These are phyloP conservation scores for Therioaphis trifolii DNA, from an alignment of 2,888 invertebrate genomes.

Conservation along the genomic window DNA sequence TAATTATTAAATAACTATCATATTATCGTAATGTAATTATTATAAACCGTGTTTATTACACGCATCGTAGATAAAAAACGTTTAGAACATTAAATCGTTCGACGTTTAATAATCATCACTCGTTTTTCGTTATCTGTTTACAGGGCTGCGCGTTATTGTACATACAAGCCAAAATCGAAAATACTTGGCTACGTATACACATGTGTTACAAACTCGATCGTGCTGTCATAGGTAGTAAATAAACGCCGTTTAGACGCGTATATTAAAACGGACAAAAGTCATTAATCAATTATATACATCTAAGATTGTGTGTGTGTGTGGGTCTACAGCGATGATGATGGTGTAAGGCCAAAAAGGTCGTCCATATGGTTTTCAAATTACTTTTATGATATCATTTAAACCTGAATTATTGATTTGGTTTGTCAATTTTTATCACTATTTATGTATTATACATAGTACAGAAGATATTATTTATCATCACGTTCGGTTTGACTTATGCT, in stretches of 20 bases:
- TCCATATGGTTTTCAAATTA: background rate
- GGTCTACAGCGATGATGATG: too few species aligned
- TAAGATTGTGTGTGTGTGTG: too few species aligned
- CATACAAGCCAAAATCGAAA: background rate
- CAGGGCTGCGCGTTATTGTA: background rate
- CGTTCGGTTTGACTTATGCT: too few species aligned
- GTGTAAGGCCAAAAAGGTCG: conserved; percentile 34
- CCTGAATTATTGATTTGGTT: background rate
- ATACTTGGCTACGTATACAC: background rate
- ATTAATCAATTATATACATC: background rate
- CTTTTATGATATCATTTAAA: background rate
- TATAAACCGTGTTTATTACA: too few species aligned
- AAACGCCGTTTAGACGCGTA: background rate
- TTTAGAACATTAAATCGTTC: background rate
- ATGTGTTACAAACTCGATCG: too few species aligned
- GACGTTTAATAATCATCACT: background rate
- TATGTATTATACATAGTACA: background rate
- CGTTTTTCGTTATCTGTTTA: background rate
- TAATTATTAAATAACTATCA: too few species aligned
- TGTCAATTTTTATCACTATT: background rate
- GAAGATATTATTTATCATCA: too few species aligned
- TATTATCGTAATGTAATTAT: too few species aligned
- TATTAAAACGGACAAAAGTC: background rate
- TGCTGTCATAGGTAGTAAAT: background rate
- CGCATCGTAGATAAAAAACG: background rate